Evolutionary conservation across 53 echinoderm and acorn worm species (phyloP).

Genomic region (Holothuria leucospilota): DNA sequence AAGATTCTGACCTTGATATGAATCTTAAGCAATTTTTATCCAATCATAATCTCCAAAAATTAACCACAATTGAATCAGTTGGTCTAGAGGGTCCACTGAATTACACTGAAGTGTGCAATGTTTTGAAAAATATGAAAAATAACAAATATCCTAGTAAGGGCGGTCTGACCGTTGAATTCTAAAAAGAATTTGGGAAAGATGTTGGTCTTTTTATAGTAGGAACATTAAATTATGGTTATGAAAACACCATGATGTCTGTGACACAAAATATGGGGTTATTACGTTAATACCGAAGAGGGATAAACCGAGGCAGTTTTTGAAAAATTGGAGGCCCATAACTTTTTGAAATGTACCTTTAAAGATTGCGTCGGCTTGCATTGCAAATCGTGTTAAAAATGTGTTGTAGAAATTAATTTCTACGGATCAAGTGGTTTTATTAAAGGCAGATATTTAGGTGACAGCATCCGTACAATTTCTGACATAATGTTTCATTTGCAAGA

Average conservation of each 20-base stretch:
- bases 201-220: neutral
- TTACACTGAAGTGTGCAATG: no score
- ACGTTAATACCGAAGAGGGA: constrained; percentile 16
- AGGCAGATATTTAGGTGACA: neutral
- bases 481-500: neutral
- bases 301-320: neutral
- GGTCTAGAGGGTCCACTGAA: no score
- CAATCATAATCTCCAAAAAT: no score
- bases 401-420: no score
- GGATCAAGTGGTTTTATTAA: neutral
- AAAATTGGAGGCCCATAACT: neutral
- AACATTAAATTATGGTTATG: neutral
- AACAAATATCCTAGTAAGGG: no score
- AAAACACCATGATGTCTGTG: neutral
- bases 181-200: neutral
- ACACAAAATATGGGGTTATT: neutral
- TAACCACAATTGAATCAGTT: no score
- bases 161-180: neutral
- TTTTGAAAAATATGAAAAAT: no score
- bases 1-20: no score
- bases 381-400: no score
- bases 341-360: no score
- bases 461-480: neutral
- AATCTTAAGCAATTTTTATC: no score
- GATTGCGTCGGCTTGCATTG: no score